Percentiles rank a stretch among this genome's conserved stretches.
phyloP scores from a whole-genome alignment of 1,140 invertebrate species.

The Drosophila bocki region DNA sequence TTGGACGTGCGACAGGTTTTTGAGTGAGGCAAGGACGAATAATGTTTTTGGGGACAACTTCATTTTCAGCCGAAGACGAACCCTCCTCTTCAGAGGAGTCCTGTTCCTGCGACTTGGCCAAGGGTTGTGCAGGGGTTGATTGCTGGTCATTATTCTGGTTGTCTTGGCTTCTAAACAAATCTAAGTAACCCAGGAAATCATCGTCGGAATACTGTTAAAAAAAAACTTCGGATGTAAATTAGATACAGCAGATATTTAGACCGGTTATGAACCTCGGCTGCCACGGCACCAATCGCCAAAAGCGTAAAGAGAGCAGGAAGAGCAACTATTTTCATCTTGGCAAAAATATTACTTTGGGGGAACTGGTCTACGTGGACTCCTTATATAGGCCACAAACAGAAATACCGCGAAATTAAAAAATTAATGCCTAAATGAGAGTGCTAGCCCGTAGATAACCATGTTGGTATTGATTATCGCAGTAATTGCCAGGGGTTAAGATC shows the following conservation, averaged over 20 bases:
- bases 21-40: background rate
- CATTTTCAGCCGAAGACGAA: no score
- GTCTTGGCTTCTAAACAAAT: background rate
- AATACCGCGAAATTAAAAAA: conserved; percentile 4
- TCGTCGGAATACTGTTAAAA: background rate
- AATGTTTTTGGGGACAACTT: no score
- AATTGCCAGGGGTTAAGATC: background rate
- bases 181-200: no score
- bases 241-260: background rate
- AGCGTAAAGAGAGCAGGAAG: background rate
- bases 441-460: background rate
- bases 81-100: background rate
- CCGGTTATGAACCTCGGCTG: background rate
- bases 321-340: background rate
- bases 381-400: conserved; percentile 12
- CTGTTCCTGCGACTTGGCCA: background rate
- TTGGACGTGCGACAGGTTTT: background rate
- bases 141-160: background rate
- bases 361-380: background rate
- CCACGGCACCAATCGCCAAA: background rate
- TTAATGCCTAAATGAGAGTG: background rate
- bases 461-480: background rate
- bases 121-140: background rate
- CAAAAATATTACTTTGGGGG: background rate
- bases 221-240: background rate